These are phyloP conservation scores for Platalea minor DNA, from an alignment of 2,797 vertebrate genomes.

Conservation along the genomic window DNA sequence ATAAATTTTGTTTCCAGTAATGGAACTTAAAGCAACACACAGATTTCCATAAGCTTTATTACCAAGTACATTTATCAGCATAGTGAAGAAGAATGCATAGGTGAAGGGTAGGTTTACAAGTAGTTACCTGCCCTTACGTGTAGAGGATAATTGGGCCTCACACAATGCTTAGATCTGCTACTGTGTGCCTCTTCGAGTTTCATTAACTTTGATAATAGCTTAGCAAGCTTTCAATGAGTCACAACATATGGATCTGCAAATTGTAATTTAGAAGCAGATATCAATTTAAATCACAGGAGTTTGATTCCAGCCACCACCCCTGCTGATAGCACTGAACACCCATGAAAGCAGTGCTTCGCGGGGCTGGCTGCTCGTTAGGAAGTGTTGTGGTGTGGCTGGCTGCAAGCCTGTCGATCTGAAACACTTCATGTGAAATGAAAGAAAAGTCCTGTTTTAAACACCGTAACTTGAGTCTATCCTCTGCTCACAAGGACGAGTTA, in stretches of 20 bases:
- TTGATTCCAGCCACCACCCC: not conserved
- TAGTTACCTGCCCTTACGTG: not conserved
- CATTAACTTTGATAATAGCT: not conserved
- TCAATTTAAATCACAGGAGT: not conserved
- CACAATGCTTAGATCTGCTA: not conserved
- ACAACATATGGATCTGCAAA: not conserved
- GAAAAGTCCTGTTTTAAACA: not conserved
- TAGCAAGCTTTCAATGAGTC: not conserved
- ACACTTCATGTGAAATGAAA: not conserved
- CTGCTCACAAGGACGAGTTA: fast-evolving
- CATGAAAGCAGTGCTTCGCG: fast-evolving
- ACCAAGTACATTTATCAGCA: not conserved
- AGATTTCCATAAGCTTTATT: not conserved
- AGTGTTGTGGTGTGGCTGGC: not conserved
- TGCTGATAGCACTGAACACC: not conserved
- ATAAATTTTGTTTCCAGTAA: not conserved
- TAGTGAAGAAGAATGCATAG: not conserved
- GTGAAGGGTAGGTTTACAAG: not conserved
- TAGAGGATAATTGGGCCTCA: not conserved
- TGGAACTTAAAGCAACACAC: not conserved
- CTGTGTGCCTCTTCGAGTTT: not conserved
- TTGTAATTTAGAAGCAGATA: not conserved
- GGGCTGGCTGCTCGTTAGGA: not conserved
- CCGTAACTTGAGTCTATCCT: not conserved
- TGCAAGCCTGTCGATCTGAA: not conserved